Conservation (phyloP, 1,140 invertebrate genomes). For the Eriosoma lanigerum region DNA sequence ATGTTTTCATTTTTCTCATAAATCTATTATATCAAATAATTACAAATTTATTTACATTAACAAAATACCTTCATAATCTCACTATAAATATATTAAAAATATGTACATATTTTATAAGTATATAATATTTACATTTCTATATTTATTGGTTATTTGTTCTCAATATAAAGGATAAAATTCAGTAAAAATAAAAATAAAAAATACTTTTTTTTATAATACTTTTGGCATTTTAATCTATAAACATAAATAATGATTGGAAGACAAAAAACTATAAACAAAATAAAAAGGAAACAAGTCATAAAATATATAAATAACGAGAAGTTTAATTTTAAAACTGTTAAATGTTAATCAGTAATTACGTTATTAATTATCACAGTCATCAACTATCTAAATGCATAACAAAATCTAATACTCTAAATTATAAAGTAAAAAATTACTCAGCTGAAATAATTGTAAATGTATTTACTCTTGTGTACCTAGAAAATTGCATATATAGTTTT, state of each 20-base stretch:
- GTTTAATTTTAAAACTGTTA: constrained; percentile 4
- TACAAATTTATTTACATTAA: too few species aligned
- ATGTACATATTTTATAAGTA: too few species aligned
- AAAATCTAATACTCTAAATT: constrained; percentile 59
- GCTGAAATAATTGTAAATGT: constrained; percentile 73
- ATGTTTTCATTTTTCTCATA: too few species aligned
- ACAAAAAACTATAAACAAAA: not conserved
- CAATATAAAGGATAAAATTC: too few species aligned
- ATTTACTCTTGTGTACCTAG: constrained; percentile 88
- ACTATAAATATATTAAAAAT: too few species aligned
- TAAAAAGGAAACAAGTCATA: not conserved
- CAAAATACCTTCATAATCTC: too few species aligned
- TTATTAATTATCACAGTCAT: constrained; percentile 42
- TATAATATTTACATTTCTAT: too few species aligned
- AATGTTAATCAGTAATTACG: not conserved
- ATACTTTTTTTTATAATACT: not conserved
- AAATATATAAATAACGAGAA: not conserved
- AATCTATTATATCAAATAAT: too few species aligned
- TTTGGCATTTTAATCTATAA: not conserved
- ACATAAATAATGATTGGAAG: not conserved
- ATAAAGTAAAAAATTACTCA: constrained; percentile 63
- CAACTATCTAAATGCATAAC: not conserved
- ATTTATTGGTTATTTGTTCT: too few species aligned
- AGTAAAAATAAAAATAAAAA: too few species aligned
- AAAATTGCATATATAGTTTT: constrained; percentile 84